Evolutionary conservation across 1,140 invertebrate species (phyloP), one percentile per base, ranked within the genome.

Genomic region (Ceratoteleas bidentatus): DNA sequence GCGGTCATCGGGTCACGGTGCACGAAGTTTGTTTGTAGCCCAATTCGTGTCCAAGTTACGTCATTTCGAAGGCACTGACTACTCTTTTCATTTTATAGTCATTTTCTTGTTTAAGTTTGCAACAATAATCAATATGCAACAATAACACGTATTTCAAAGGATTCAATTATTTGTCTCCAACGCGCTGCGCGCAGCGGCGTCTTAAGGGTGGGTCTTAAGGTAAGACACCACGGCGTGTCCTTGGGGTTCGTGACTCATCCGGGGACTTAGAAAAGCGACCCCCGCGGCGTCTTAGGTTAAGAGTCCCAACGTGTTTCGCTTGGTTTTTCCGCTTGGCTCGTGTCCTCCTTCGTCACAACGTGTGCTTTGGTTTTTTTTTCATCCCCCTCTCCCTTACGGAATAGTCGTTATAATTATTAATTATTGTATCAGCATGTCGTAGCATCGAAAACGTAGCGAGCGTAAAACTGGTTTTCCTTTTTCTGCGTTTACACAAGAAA

Each of bases 1-100:
- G 16, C 58, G 50, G 65, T 58, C 14, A 13, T 40, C 34, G 47
- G 50, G 38, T 64, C 32, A 32, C 50, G 49, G 32, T 36, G 36
- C 50, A 14, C 38, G 6, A 43, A 50, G 53, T 11, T 69, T 65
- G 4, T 24, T 24, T 24, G 4, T 24, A 24, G 7, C 40, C 56
- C 77, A 62, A 74, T 80, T 52, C 57, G 9, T 47, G 40, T 64
- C 50, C 50, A 64, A 68, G 58, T 62, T 53, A 66, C 45, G 10
- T 47, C 56, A 33, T 81, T 68, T 77, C 76, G 56, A 85, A 85
- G 82, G 78, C 84, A 85, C 85, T 74, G 82, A 84, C 68, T 75
- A 73, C 80, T 85, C 73, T 83, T 85, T 85, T 85, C 79, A 83
- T 87, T 87, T 85, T 87, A 85, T 83, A 87, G 83, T 87, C 85